These are phyloP conservation scores for Apis mellifera DNA, from an alignment of 1,140 invertebrate species.

Conservation along the genomic window DNA sequence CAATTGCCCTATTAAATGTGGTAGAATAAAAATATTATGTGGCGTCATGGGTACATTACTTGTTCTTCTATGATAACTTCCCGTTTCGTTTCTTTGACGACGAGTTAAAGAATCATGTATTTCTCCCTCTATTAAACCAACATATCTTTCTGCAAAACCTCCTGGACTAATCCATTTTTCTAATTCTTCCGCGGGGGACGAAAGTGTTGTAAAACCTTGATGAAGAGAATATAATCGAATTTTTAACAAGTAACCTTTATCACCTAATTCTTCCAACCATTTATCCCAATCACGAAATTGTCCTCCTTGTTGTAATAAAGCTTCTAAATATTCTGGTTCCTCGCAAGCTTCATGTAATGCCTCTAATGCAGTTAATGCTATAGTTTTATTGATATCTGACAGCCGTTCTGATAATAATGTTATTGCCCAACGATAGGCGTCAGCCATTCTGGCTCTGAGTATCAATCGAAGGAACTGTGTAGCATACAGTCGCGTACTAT, in stretches of 20 bases:
- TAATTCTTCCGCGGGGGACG: constrained; percentile 75
- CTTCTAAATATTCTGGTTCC: constrained; percentile 91
- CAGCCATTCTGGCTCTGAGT: constrained; percentile 86
- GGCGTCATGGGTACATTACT: constrained; percentile 74
- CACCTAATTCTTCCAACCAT: constrained; percentile 88
- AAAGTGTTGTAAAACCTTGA: constrained; percentile 83
- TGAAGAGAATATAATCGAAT: constrained; percentile 91
- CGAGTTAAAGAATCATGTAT: constrained; percentile 93
- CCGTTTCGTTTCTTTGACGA: constrained; percentile 91
- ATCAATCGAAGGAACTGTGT: constrained; percentile 94
- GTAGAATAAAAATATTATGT: constrained; percentile 87
- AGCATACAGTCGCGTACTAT: constrained; percentile 92
- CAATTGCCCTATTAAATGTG: constrained; percentile 95
- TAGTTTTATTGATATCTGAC: constrained; percentile 88
- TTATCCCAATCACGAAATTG: constrained; percentile 68
- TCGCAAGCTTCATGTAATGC: constrained; percentile 96
- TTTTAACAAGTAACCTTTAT: constrained; percentile 91
- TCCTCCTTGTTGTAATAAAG: constrained; percentile 81
- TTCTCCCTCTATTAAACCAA: constrained; percentile 92
- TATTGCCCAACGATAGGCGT: constrained; percentile 88
- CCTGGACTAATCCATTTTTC: constrained; percentile 77
- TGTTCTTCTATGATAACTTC: constrained; percentile 86
- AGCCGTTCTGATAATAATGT: constrained; percentile 91
- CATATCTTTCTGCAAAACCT: constrained; percentile 86
- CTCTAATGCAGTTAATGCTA: constrained; percentile 89